Base-by-base conservation (phyloP, 2,888 invertebrate genomes). In the Diarsia brunnea region DNA sequence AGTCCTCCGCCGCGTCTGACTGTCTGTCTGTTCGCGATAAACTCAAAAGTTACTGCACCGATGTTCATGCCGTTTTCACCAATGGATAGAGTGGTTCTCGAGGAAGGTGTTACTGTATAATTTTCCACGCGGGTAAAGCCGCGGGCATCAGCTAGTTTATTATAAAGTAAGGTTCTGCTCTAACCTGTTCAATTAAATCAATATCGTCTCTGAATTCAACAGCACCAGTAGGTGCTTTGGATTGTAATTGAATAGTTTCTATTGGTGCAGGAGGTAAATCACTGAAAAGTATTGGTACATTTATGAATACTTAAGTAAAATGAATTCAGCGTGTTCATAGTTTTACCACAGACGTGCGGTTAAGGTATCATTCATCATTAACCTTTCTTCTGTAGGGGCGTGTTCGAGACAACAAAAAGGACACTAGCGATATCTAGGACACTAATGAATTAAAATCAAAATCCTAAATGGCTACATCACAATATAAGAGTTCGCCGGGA, bases 151-250 rank as follows among this genome's bases (percentile, higher is more conserved):
- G 38, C 8, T 38, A 38, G 38, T 38, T 38, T 38, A 38, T 7
- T 38, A 38, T 38, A 38, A 38, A 14, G 21, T 19, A 77, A 27
- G 43, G 27, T 21, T n/a, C 5, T 43, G 1, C 12, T 45, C 49
- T 75, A 49, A 96, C 97, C 94, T 97, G 96, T 85, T 97, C 97
- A 84, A 97, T 92, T 79, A 95, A 88, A 85, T 97, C 97, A 11
- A 97, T 93, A 73, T 96, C 95, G 73, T 97, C 97, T 88, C 95
- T 92, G 82, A 97, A 97, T 84, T 95, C 94, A 27, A 97, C 85
- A 31, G 94, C 93, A 49, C 95, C 95, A 7, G 95, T 63, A 5
- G 43, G 71, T 43, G 72, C 63, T 55, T 55, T 77, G n/a, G 76
- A 12, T 47, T n/a, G 2, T 55, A 63, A 10, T 71, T 55, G 53